These are phyloP conservation scores for Triplophysa tibetana DNA, from an alignment of 2,113 vertebrate species.

Conservation along the genomic window DNA sequence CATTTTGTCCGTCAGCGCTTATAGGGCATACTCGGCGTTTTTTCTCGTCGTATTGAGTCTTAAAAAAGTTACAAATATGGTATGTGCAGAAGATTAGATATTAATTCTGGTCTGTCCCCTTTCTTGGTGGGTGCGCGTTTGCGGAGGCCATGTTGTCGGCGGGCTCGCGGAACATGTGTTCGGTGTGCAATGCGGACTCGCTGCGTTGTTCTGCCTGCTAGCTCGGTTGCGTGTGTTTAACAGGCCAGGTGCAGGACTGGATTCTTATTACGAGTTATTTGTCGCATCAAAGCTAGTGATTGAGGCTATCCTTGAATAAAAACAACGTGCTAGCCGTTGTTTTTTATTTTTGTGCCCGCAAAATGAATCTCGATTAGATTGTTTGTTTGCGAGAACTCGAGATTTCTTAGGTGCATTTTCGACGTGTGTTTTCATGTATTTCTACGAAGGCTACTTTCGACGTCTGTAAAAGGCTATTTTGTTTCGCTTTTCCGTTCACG, in stretches of 20 bases:
- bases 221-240: not conserved
- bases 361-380: too few species aligned
- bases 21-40: not conserved
- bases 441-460: too few species aligned
- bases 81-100: not conserved
- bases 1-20: not conserved
- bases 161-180: conserved; percentile 1
- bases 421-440: too few species aligned
- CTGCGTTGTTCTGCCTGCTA: not conserved
- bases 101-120: not conserved
- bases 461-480: not conserved
- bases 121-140: not conserved
- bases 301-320: too few species aligned
- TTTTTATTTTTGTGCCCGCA: too few species aligned
- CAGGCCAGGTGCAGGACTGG: not conserved
- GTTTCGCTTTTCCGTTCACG: not conserved
- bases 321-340: too few species aligned
- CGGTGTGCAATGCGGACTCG: not conserved
- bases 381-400: too few species aligned
- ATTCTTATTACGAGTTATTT: too few species aligned
- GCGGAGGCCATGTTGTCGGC: conserved; percentile 12
- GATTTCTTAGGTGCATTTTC: too few species aligned
- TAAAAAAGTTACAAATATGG: not conserved
- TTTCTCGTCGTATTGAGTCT: not conserved
- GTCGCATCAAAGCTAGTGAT: too few species aligned